Percentiles rank a stretch among this genome's conserved stretches.
These are phyloP conservation scores for Gymnodraco acuticeps DNA, from an alignment of 2,797 vertebrate species.

Conservation along the genomic window DNA sequence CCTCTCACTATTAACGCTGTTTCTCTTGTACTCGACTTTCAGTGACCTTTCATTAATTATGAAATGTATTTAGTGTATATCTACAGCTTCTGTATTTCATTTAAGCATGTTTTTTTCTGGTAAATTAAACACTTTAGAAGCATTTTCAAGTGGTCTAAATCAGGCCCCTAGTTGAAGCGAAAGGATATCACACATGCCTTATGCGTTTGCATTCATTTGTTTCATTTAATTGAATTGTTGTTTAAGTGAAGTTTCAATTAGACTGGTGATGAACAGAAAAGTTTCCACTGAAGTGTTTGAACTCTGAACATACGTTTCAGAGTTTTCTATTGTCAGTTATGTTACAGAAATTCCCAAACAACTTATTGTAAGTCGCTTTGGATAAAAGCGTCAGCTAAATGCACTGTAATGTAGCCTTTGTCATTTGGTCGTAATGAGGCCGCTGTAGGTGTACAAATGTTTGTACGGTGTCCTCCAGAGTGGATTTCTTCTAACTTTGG, in stretches of 20 bases:
- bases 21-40: neutral
- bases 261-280: neutral
- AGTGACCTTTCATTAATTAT: neutral
- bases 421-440: neutral
- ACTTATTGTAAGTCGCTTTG: too few species aligned
- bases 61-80: neutral
- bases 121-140: neutral
- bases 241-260: neutral
- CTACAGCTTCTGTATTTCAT: neutral
- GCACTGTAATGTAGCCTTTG: too few species aligned
- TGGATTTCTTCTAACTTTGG: neutral
- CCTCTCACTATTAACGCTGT: rapidly evolving
- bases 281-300: neutral
- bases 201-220: neutral
- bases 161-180: neutral
- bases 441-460: neutral
- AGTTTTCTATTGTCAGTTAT: neutral
- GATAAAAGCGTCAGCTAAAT: too few species aligned
- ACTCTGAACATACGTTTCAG: neutral
- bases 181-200: neutral
- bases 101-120: neutral
- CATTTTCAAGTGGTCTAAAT: neutral
- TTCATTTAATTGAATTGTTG: neutral
- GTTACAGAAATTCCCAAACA: neutral
- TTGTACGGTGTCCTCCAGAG: neutral